Evolutionary conservation across 1,140 invertebrate genomes (phyloP), one percentile per base, ranked within the genome.

Genomic region (Ceratitis capitata): DNA sequence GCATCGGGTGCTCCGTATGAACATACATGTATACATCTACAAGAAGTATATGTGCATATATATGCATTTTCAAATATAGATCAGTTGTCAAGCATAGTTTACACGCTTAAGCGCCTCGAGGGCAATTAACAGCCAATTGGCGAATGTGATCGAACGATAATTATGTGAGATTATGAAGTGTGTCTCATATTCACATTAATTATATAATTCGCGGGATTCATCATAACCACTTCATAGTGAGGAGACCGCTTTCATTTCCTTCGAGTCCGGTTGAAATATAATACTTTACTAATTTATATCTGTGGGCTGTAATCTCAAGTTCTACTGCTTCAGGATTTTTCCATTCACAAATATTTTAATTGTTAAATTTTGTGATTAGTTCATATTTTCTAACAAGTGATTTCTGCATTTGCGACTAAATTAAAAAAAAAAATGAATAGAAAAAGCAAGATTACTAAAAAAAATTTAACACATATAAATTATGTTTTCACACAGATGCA

Each of bases 121-220:
- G 69, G 69, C 69, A 78, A 78, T 78, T 78, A 78, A n/a, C 9
- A 78, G 69, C 69, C 69, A 78, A 78, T 78, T 78, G 69, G 69
- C 69, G 69, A 10, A 78, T 45, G 69, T 78, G 69, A 7, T 78
- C 58, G 29, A 29, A 29, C 39, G 35, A 45, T 78, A 78, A 16
- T 78, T 78, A n/a, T 47, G 26, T 69, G 61, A 32, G 61, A 19
- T n/a, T n/a, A n/a, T n/a, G n/a, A n/a, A n/a, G n/a, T n/a, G n/a
- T n/a, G n/a, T n/a, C n/a, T n/a, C n/a, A n/a, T n/a, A n/a, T n/a
- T n/a, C n/a, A n/a, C 61, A 35, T 4, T 39, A 19, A 35, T 69
- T 69, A 32, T 69, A 35, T 29, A 39, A 16, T 69, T 7, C 51
- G 19, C 51, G n/a, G n/a, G n/a, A 19, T 56, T 16, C 61, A 69